Evolutionary conservation across 2,797 vertebrate species (phyloP).

Genomic region (Enteromius viviparus): DNA sequence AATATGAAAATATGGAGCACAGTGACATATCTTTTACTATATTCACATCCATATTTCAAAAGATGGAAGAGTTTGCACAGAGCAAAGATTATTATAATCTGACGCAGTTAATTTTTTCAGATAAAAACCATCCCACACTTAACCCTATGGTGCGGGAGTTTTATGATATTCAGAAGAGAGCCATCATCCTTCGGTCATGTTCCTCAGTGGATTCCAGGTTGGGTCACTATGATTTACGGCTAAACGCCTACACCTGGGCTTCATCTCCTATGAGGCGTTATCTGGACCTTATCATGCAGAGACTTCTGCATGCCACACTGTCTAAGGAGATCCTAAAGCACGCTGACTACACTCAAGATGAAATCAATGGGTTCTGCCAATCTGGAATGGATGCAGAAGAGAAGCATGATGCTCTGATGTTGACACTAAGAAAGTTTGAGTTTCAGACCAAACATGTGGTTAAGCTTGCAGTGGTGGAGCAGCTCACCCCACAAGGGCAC

Average conservation of each 20-base stretch:
- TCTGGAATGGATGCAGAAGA: slow-evolving; percentile 27
- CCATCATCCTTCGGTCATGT: slow-evolving; percentile 39
- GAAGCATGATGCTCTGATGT: not conserved
- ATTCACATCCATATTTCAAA: slow-evolving; percentile 30
- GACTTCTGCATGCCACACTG: slow-evolving; percentile 47
- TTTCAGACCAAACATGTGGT: slow-evolving; percentile 17
- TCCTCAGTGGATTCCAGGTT: slow-evolving; percentile 36
- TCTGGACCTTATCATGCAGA: slow-evolving; percentile 55
- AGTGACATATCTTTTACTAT: not conserved
- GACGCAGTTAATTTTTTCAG: slow-evolving; percentile 40
- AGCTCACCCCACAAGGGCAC: slow-evolving; percentile 13
- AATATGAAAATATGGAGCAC: not conserved
- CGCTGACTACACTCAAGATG: slow-evolving; percentile 13
- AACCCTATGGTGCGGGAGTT: slow-evolving; percentile 39
- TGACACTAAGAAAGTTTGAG: not conserved
- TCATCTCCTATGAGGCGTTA: slow-evolving; percentile 60
- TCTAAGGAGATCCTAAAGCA: not conserved
- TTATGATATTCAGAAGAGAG: slow-evolving; percentile 37
- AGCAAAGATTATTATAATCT: slow-evolving; percentile 35
- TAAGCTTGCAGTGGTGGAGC: slow-evolving; percentile 35
- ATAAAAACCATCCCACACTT: slow-evolving; percentile 50
- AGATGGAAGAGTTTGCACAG: slow-evolving; percentile 26
- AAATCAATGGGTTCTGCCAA: slow-evolving; percentile 43
- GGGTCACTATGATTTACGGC: slow-evolving; percentile 52
- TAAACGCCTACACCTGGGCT: slow-evolving; percentile 49